Percentiles rank a stretch among this genome's conserved stretches.
Evolutionary conservation across 2,797 vertebrate species (phyloP).

Genomic region (Epinephelus coioides): DNA sequence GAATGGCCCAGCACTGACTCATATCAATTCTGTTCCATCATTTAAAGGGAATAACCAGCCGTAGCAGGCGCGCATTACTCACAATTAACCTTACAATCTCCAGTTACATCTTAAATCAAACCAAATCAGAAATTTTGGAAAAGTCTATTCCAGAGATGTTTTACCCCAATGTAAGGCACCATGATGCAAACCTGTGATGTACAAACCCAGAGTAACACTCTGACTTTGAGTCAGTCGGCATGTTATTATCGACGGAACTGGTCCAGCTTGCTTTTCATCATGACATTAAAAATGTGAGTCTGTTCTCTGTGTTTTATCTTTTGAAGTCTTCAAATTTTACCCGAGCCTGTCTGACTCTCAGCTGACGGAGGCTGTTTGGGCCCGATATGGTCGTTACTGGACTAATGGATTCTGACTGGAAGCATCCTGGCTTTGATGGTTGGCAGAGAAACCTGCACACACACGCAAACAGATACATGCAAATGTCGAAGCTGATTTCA

Average conservation of each 20-base stretch:
- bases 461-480: background rate
- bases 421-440: conserved; percentile 35
- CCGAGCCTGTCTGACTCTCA: conserved; percentile 11
- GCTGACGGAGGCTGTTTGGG: conserved; percentile 10
- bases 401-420: conserved; percentile 31
- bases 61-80: background rate
- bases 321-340: conserved; percentile 38
- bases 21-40: background rate
- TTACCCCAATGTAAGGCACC: background rate
- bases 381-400: conserved; percentile 6
- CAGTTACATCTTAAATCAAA: background rate
- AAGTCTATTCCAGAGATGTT: background rate
- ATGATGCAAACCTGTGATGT: conserved; percentile 28
- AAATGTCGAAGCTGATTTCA: background rate
- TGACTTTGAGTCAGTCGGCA: conserved; percentile 21
- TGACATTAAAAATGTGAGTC: conserved; percentile 27
- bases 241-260: conserved; percentile 20
- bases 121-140: background rate
- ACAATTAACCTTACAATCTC: conserved; percentile 12
- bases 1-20: conserved; percentile 3
- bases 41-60: conserved; percentile 10
- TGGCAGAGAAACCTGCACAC: conserved; percentile 2
- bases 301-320: conserved; percentile 30
- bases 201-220: conserved; percentile 9
- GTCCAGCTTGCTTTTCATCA: conserved; percentile 33